Percentiles rank a stretch among this genome's conserved stretches.
phyloP scores from a whole-genome alignment of 2,113 vertebrate species.

The Oxygymnocypris stewartii region DNA sequence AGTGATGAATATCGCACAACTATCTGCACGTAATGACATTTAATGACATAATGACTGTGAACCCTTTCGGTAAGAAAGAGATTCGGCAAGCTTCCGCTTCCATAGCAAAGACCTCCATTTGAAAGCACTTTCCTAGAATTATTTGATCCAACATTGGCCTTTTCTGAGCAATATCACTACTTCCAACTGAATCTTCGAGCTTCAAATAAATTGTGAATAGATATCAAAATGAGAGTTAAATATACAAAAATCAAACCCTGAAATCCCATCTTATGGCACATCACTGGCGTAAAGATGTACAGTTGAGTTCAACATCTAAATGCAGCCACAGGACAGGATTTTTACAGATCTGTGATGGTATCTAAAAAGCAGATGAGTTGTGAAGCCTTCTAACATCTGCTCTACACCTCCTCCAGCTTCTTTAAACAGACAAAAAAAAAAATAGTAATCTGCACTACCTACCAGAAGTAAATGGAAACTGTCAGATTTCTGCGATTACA shows the following conservation, averaged over 20 bases:
- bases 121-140: slow-evolving; percentile 2
- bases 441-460: background rate
- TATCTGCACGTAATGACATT: slow-evolving; percentile 43
- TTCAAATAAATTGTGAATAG: slow-evolving; percentile 2
- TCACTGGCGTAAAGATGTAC: background rate
- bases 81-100: slow-evolving; percentile 14
- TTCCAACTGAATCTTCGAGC: background rate
- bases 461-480: slow-evolving; percentile 38
- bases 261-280: slow-evolving; percentile 10
- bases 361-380: slow-evolving; percentile 2
- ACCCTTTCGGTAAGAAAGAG: slow-evolving; percentile 36
- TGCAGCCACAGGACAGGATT: slow-evolving; percentile 3
- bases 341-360: slow-evolving; percentile 11
- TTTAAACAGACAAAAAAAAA: background rate
- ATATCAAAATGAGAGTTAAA: slow-evolving; percentile 1
- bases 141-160: slow-evolving; percentile 37
- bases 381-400: slow-evolving; percentile 12
- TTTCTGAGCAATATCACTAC: slow-evolving; percentile 1
- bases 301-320: slow-evolving; percentile 3
- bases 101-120: slow-evolving; percentile 35
- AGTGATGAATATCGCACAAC: slow-evolving; percentile 29
- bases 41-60: slow-evolving; percentile 39
- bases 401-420: background rate
- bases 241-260: slow-evolving; percentile 2
- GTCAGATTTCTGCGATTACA: slow-evolving; percentile 48